Percentiles rank a stretch among this genome's conserved stretches.
phyloP scores from a whole-genome alignment of 1,140 invertebrate genomes.

The Elymnias hypermnestra region DNA sequence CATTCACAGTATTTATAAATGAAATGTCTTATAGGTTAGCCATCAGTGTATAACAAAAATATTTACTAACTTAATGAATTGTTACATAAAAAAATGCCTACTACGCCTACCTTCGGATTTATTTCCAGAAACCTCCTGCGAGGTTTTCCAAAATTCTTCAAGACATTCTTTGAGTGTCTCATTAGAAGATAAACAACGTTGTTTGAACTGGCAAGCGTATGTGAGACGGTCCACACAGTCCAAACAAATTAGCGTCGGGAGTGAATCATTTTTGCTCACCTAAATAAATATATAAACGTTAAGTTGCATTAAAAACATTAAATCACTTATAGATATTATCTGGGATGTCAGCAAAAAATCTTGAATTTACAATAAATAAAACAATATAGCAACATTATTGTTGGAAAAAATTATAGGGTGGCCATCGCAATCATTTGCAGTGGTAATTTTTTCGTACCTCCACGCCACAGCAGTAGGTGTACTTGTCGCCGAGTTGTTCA shows the following conservation, averaged over 20 bases:
- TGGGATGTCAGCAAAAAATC: constrained; percentile 69
- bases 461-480: constrained; percentile 74
- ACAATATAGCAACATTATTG: constrained; percentile 73
- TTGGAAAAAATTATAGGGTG: constrained; percentile 68
- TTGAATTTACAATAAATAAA: constrained; percentile 46
- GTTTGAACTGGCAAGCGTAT: constrained; percentile 70
- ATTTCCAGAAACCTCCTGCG: constrained; percentile 34
- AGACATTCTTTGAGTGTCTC: constrained; percentile 71
- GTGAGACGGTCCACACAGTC: constrained; percentile 71
- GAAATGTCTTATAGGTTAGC: too few relatives aligned
- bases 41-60: too few relatives aligned
- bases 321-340: constrained; percentile 26
- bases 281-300: constrained; percentile 39
- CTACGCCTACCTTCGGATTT: constrained; percentile 17
- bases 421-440: constrained; percentile 75
- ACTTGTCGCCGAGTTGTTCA: constrained; percentile 77
- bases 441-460: constrained; percentile 72
- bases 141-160: constrained; percentile 61
- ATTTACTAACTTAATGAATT: too few relatives aligned
- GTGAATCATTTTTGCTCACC: constrained; percentile 64
- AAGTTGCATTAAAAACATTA: constrained; percentile 15
- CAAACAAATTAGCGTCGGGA: constrained; percentile 71
- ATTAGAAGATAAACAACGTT: constrained; percentile 69
- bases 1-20: too few relatives aligned
- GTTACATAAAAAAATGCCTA: too few relatives aligned